A percentile compares a stretch with the other conserved stretches of the same genome.
phyloP scores from a whole-genome alignment of 2,888 invertebrate genomes.

The Aradus depressus region DNA sequence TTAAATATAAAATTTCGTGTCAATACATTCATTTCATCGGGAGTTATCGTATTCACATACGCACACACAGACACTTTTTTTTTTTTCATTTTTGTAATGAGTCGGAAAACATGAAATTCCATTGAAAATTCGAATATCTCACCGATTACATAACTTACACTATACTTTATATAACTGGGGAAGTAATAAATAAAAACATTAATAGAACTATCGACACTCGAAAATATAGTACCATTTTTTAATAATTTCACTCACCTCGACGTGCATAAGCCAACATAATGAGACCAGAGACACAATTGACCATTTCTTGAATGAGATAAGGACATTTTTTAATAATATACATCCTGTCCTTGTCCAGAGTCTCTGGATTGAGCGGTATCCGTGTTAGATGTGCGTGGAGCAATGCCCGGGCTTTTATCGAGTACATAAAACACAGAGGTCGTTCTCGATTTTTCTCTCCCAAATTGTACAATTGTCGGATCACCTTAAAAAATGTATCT shows the following conservation, averaged over 20 bases:
- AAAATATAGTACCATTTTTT: too few relatives aligned
- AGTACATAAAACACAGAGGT: slow-evolving; percentile 85
- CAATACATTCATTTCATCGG: too few relatives aligned
- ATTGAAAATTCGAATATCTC: neutral
- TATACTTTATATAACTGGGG: neutral
- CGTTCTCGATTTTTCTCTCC: slow-evolving; percentile 94
- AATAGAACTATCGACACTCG: neutral
- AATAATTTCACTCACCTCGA: slow-evolving; percentile 52
- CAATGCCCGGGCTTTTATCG: slow-evolving; percentile 82
- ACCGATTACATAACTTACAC: neutral
- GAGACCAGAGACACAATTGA: slow-evolving; percentile 87
- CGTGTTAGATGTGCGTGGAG: slow-evolving; percentile 93
- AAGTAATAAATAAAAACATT: neutral
- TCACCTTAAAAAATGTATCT: slow-evolving; percentile 57
- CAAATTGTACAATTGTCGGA: slow-evolving; percentile 80
- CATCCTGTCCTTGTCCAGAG: slow-evolving; percentile 73
- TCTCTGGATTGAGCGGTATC: slow-evolving; percentile 60
- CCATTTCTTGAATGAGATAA: slow-evolving; percentile 93
- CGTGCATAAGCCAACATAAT: slow-evolving; percentile 83
- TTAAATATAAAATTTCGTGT: too few relatives aligned
- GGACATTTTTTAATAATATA: slow-evolving; percentile 83
- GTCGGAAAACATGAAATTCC: neutral
- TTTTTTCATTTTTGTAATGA: too few relatives aligned
- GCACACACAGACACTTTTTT: too few relatives aligned
- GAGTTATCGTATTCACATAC: too few relatives aligned